phyloP scores from a whole-genome alignment of 2,113 vertebrate species.

The Gnathonemus echidnorhynchus region DNA sequence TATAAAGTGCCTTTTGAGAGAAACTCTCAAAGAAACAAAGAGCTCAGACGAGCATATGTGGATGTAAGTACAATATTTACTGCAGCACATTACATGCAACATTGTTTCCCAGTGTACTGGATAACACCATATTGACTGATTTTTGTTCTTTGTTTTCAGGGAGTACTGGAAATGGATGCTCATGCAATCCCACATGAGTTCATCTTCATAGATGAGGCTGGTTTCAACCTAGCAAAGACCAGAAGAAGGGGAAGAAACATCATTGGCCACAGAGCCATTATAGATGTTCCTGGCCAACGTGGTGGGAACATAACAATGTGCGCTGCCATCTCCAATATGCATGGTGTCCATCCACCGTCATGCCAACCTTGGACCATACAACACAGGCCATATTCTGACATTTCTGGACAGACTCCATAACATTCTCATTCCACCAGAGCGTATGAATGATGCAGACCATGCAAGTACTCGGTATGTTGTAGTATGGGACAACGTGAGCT shows the following conservation, averaged over 20 bases:
- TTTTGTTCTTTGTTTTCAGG: not conserved
- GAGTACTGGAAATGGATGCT: not conserved
- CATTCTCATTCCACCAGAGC: constrained; percentile 17
- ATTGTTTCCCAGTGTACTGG: not conserved
- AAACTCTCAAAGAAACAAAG: not conserved
- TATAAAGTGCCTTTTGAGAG: not conserved
- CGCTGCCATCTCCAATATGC: not conserved
- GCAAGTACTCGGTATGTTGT: not conserved
- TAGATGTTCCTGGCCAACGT: not conserved
- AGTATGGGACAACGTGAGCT: constrained; percentile 4
- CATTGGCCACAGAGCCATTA: not conserved
- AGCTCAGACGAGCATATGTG: not conserved
- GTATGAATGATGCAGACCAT: constrained; percentile 10
- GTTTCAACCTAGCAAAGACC: not conserved
- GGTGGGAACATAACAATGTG: not conserved
- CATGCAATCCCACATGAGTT: not conserved
- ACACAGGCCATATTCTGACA: not conserved
- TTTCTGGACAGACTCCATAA: constrained; percentile 16
- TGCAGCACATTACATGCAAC: not conserved
- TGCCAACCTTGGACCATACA: not conserved
- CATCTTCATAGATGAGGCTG: not conserved
- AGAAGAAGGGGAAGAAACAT: not conserved
- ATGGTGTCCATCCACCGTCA: not conserved
- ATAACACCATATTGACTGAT: not conserved
- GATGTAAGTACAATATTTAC: not conserved